Conservation (phyloP, 2,888 invertebrate genomes). For the Carterocephalus palaemon region DNA sequence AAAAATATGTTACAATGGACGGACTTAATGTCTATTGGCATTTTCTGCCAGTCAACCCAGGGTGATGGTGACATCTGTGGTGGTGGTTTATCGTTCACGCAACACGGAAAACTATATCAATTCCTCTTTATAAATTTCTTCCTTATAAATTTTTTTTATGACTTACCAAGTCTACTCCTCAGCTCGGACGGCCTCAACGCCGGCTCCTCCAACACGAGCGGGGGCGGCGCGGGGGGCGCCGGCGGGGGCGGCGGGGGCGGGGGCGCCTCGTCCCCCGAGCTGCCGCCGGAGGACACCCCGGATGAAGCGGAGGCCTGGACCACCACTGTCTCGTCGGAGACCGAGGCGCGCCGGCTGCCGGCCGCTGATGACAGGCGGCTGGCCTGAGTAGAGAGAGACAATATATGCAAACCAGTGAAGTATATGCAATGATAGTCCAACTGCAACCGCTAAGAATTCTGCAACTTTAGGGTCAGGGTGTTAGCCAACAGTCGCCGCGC, state of each 20-base stretch:
- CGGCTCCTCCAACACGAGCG: slow-evolving; percentile 81
- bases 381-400: slow-evolving; percentile 48
- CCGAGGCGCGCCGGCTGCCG: slow-evolving; percentile 65
- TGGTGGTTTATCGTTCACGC: too few relatives aligned
- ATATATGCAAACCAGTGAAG: too few relatives aligned
- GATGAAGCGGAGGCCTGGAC: slow-evolving; percentile 59
- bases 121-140: too few relatives aligned
- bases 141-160: neutral
- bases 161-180: slow-evolving; percentile 68
- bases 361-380: slow-evolving; percentile 70
- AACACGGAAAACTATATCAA: too few relatives aligned
- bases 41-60: too few relatives aligned
- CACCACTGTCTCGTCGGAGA: slow-evolving; percentile 55
- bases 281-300: slow-evolving; percentile 67
- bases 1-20: too few relatives aligned
- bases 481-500: too few relatives aligned
- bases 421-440: too few relatives aligned
- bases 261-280: slow-evolving; percentile 76
- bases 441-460: too few relatives aligned
- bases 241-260: slow-evolving; percentile 86
- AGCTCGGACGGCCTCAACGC: slow-evolving; percentile 83
- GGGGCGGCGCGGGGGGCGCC: slow-evolving; percentile 67
- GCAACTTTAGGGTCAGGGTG: too few relatives aligned
- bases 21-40: too few relatives aligned
- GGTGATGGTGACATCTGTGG: too few relatives aligned